phyloP scores from a whole-genome alignment of 1,140 invertebrate genomes.

The Neodiprion virginianus region DNA sequence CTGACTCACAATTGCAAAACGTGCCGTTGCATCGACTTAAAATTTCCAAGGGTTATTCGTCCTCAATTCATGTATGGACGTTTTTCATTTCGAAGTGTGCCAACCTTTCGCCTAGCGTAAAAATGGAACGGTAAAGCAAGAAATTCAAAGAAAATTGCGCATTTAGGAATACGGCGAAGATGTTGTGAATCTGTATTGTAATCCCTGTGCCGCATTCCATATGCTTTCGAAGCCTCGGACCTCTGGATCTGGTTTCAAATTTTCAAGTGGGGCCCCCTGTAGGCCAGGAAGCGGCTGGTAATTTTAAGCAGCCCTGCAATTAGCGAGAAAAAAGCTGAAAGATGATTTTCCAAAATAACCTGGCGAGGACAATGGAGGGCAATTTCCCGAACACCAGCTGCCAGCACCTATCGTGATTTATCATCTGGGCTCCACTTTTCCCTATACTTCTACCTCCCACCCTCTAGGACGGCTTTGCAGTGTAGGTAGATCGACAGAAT shows the following conservation, averaged over 20 bases:
- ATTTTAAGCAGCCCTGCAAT: slow-evolving; percentile 49
- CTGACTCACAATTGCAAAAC: slow-evolving; percentile 35
- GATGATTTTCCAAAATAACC: slow-evolving; percentile 60
- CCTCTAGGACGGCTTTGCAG: no score
- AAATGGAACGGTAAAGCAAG: background rate
- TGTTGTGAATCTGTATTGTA: background rate
- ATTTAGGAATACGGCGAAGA: background rate
- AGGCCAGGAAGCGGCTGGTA: slow-evolving; percentile 49
- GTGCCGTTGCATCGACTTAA: slow-evolving; percentile 17
- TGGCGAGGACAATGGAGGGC: slow-evolving; percentile 42
- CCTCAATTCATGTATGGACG: background rate
- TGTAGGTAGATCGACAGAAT: no score
- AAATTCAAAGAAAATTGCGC: background rate
- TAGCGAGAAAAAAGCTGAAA: slow-evolving; percentile 53
- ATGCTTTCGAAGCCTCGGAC: slow-evolving; percentile 28
- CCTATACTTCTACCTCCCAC: background rate
- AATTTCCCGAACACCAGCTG: slow-evolving; percentile 56
- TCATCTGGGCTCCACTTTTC: slow-evolving; percentile 33
- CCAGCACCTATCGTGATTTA: slow-evolving; percentile 56
- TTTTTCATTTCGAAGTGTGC: background rate
- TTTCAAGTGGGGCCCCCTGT: slow-evolving; percentile 19
- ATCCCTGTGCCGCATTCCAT: slow-evolving; percentile 38
- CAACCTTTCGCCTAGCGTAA: background rate
- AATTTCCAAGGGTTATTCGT: background rate
- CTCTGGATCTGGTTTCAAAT: background rate